phyloP scores from a whole-genome alignment of 2,888 invertebrate genomes.

The Pycnomerus fuliginosus region DNA sequence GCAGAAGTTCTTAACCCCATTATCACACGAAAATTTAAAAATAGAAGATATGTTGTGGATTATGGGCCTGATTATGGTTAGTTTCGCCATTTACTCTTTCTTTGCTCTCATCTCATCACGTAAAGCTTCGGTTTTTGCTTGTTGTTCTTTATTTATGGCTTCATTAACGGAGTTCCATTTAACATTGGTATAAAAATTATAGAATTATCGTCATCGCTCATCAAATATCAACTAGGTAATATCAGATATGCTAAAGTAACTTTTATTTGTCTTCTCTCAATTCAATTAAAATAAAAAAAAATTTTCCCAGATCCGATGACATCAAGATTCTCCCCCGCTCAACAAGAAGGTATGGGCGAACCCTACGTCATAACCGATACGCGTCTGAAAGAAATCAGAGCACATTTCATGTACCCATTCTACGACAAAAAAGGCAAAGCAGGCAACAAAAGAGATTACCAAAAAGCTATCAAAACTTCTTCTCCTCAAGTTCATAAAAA shows the following conservation, averaged over 20 bases:
- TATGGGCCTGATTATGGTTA: slow-evolving; percentile 43
- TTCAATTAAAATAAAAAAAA: neutral
- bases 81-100: slow-evolving; percentile 27
- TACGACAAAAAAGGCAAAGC: slow-evolving; percentile 75
- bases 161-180: neutral
- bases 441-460: slow-evolving; percentile 74
- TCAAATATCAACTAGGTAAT: neutral
- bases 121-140: neutral
- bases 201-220: neutral
- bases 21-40: slow-evolving; percentile 18
- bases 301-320: neutral
- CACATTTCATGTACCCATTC: slow-evolving; percentile 83
- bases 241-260: neutral
- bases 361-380: slow-evolving; percentile 50
- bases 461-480: slow-evolving; percentile 78
- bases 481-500: slow-evolving; percentile 86
- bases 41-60: slow-evolving; percentile 34
- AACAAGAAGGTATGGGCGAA: neutral
- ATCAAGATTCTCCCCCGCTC: neutral
- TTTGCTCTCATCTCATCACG: neutral
- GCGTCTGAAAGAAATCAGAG: slow-evolving; percentile 67
- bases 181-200: neutral
- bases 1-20: slow-evolving; percentile 17
- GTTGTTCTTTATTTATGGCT: neutral
- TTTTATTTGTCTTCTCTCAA: neutral